Conservation (phyloP, 1,140 invertebrate genomes). For the Drosophila sulfurigaster region DNA sequence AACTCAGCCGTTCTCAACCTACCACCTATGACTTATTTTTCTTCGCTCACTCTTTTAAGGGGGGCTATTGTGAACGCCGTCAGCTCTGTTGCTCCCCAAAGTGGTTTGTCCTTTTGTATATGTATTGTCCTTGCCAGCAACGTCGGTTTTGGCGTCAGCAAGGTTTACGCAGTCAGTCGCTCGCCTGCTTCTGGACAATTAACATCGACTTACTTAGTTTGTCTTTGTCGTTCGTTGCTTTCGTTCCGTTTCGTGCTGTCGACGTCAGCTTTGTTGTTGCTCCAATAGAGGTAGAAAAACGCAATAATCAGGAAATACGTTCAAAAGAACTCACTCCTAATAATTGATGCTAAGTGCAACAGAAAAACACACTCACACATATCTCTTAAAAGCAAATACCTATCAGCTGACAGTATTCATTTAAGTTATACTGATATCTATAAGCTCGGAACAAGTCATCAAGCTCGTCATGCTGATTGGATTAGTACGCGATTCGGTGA, state of each 20-base stretch:
- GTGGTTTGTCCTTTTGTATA: constrained; percentile 68
- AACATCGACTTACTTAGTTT: constrained; percentile 81
- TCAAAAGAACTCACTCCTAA: constrained; percentile 4
- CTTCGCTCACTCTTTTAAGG: constrained; percentile 9
- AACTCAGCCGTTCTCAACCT: background rate
- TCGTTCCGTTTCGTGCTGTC: constrained; percentile 69
- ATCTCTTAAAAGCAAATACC: constrained; percentile 30
- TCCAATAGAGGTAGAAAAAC: constrained; percentile 20
- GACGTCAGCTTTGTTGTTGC: constrained; percentile 35
- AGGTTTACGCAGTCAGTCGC: constrained; percentile 56
- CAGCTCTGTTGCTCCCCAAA: constrained; percentile 45
- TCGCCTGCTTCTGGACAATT: constrained; percentile 77
- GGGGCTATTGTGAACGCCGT: constrained; percentile 32
- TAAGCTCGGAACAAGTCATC: constrained; percentile 16
- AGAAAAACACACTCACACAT: constrained; percentile 41
- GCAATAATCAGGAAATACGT: constrained; percentile 14
- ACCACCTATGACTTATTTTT: background rate
- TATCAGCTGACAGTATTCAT: constrained; percentile 21
- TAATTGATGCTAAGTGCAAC: constrained; percentile 14
- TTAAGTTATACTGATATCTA: constrained; percentile 18
- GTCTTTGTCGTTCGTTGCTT: constrained; percentile 78
- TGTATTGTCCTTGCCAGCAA: constrained; percentile 71
- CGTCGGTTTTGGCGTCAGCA: constrained; percentile 22
- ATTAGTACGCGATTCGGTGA: constrained; percentile 93
- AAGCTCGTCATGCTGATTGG: constrained; percentile 91